Conservation (phyloP, 1,140 invertebrate genomes). For the Bombus superbus region DNA sequence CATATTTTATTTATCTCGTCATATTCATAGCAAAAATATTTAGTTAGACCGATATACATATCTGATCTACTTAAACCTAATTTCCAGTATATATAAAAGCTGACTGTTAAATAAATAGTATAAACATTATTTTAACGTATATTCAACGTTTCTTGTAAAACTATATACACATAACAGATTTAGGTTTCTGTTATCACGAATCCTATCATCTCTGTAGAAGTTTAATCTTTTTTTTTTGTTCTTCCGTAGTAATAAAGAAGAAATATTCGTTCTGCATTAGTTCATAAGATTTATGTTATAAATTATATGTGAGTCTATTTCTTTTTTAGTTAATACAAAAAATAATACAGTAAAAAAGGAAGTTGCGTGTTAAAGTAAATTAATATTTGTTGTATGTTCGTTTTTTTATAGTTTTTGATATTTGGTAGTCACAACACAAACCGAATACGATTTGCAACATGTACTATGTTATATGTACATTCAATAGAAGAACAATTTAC, state of each 20-base stretch:
- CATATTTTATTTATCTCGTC: conserved; percentile 13
- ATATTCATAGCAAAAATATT: conserved; percentile 54
- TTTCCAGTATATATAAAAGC: conserved; percentile 35
- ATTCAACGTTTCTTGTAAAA: conserved; percentile 31
- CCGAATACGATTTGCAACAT: conserved; percentile 33
- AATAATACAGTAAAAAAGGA: conserved; percentile 33
- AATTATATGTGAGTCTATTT: conserved; percentile 25
- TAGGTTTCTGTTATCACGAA: conserved; percentile 11
- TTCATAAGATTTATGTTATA: conserved; percentile 23
- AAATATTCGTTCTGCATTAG: conserved; percentile 7
- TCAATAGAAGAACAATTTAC: conserved; percentile 29
- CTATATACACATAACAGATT: conserved; percentile 46
- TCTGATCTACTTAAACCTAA: conserved; percentile 31
- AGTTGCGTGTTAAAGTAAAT: conserved; percentile 43
- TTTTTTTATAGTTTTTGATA: conserved; percentile 31
- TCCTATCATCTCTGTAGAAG: neutral
- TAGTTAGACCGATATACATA: conserved; percentile 20
- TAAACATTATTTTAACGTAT: conserved; percentile 52
- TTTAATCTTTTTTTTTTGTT: neutral
- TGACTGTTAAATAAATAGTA: conserved; percentile 53
- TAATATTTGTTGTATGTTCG: neutral
- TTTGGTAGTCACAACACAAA: conserved; percentile 41
- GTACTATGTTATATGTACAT: conserved; percentile 22
- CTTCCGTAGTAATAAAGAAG: conserved; percentile 1
- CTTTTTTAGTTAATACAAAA: conserved; percentile 30